phyloP scores from a whole-genome alignment of 2,797 vertebrate species.

The Trematomus bernacchii region DNA sequence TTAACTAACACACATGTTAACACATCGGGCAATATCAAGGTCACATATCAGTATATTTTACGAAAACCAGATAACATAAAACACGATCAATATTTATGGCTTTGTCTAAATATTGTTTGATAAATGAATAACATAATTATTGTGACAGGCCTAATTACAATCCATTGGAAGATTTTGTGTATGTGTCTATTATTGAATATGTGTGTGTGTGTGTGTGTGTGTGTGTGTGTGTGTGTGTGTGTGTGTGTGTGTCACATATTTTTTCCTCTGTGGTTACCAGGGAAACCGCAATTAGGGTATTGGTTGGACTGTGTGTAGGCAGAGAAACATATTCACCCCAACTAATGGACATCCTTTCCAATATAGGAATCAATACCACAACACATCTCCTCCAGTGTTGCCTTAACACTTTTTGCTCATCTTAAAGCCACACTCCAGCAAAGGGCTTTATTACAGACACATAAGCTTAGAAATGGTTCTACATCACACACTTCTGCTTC shows the following conservation, averaged over 20 bases:
- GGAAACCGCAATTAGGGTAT: slow-evolving; percentile 72
- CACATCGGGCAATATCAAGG: too few relatives aligned
- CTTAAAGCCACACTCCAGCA: slow-evolving; percentile 4
- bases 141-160: slow-evolving; percentile 43
- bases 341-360: slow-evolving; percentile 43
- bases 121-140: too few relatives aligned
- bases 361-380: slow-evolving; percentile 39
- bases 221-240: too few relatives aligned
- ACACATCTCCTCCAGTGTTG: slow-evolving; percentile 29
- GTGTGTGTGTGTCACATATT: slow-evolving; percentile 15
- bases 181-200: slow-evolving; percentile 7
- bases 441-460: slow-evolving; percentile 9
- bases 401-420: slow-evolving; percentile 14
- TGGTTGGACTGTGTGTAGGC: slow-evolving; percentile 63
- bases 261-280: slow-evolving; percentile 71
- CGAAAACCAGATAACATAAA: too few relatives aligned
- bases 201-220: slow-evolving; percentile 1
- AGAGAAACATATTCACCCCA: slow-evolving; percentile 36
- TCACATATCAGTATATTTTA: too few relatives aligned
- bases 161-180: slow-evolving; percentile 69
- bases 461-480: not conserved
- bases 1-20: too few relatives aligned
- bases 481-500: not conserved
- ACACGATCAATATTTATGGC: too few relatives aligned
- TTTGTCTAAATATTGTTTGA: too few relatives aligned